Conservation (phyloP, 2,113 vertebrate genomes). For the Aegithalos caudatus region DNA sequence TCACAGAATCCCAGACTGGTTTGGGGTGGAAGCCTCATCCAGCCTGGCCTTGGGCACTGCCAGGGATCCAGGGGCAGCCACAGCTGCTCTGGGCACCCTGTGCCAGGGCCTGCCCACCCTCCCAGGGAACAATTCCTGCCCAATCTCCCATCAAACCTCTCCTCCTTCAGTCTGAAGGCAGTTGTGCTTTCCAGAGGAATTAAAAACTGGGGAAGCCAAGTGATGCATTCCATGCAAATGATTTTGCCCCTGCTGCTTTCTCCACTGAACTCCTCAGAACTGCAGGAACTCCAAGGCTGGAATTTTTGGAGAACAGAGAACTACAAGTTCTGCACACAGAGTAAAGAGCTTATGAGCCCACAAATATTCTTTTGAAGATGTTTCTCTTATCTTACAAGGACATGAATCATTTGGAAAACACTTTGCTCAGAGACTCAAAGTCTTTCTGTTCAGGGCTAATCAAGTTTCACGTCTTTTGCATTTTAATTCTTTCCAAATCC, state of each 20-base stretch:
- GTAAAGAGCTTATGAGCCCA: not conserved
- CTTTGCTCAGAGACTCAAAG: not conserved
- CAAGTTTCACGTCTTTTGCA: not conserved
- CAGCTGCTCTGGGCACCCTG: not conserved
- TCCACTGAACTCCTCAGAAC: not conserved
- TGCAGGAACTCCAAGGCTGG: not conserved
- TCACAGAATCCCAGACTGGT: not conserved
- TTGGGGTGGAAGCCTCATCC: not conserved
- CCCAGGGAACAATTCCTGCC: not conserved
- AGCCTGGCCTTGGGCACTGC: not conserved
- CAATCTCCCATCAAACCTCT: not conserved
- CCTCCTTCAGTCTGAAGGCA: not conserved
- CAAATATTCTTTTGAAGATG: conserved; percentile 31
- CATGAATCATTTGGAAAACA: not conserved
- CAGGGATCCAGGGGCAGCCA: not conserved
- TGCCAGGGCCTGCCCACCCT: not conserved
- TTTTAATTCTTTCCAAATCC: conserved; percentile 4
- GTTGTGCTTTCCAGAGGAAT: not conserved
- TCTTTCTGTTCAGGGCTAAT: not conserved
- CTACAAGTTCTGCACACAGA: not conserved
- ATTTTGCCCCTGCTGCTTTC: not conserved
- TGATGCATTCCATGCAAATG: not conserved
- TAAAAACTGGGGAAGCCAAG: not conserved
- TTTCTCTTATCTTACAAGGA: conserved; percentile 43
- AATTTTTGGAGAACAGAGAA: not conserved